A percentile compares a stretch with the other conserved stretches of the same genome.
Evolutionary conservation across 2,113 vertebrate genomes (phyloP).

Genomic region (Muntiacus muntjak): DNA sequence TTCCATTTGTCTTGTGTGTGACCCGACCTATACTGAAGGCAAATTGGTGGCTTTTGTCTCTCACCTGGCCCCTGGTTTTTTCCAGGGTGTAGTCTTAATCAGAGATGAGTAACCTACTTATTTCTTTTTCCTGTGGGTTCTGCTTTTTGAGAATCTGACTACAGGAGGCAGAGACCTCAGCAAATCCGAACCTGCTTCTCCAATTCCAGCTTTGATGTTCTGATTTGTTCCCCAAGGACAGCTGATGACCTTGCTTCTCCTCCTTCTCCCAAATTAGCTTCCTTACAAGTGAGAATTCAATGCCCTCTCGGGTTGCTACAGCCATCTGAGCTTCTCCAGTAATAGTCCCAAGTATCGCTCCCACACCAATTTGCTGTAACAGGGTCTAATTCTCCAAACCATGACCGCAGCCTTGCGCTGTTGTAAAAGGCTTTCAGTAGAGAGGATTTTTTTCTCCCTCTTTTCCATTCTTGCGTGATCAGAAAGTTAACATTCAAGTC

Average conservation of each 20-base stretch:
- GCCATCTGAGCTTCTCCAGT: background rate
- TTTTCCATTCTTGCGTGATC: background rate
- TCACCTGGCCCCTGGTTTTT: background rate
- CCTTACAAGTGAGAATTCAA: background rate
- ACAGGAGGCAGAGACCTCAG: background rate
- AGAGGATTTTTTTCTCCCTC: background rate
- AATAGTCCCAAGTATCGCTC: background rate
- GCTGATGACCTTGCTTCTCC: background rate
- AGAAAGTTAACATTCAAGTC: background rate
- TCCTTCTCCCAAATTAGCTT: background rate
- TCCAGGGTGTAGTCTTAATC: background rate
- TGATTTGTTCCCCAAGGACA: constrained; percentile 37
- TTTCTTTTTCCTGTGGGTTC: background rate
- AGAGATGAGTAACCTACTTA: background rate
- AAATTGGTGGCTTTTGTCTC: background rate
- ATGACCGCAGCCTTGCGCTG: background rate
- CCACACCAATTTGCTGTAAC: background rate
- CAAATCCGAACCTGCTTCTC: background rate
- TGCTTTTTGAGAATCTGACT: constrained; percentile 10
- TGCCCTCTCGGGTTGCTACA: background rate
- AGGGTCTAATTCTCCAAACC: background rate
- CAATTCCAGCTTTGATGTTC: background rate
- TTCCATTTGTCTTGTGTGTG: background rate
- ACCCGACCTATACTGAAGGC: background rate
- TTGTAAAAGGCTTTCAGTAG: background rate